Evolutionary conservation across 2,113 vertebrate genomes (phyloP).

Genomic region (Dasyurus viverrinus): DNA sequence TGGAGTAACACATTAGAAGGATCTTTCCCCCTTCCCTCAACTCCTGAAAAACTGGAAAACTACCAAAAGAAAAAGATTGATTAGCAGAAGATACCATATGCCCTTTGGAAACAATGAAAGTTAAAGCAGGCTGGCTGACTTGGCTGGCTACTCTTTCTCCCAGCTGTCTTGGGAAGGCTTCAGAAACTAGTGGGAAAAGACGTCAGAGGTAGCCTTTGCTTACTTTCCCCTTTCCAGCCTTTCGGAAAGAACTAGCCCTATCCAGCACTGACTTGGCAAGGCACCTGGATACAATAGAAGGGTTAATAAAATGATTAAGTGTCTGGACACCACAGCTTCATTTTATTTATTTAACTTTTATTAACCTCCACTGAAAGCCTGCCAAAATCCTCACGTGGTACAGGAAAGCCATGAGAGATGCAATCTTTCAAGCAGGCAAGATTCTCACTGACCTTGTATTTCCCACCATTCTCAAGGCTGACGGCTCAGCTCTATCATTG

Average conservation of each 20-base stretch:
- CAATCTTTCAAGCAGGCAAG: not conserved
- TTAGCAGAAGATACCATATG: not conserved
- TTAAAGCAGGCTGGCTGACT: not conserved
- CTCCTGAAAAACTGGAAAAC: not conserved
- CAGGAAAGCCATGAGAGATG: not conserved
- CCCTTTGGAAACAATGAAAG: not conserved
- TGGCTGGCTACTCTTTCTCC: not conserved
- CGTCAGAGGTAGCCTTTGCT: not conserved
- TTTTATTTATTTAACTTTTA: slow-evolving; percentile 45
- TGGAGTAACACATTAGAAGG: not conserved
- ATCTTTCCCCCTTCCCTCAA: not conserved
- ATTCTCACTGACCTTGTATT: not conserved
- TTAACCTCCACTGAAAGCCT: slow-evolving; percentile 18
- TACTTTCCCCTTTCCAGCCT: not conserved
- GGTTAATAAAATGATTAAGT: slow-evolving; percentile 18
- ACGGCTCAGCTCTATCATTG: not conserved
- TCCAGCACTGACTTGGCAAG: slow-evolving; percentile 36
- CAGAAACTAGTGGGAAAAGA: not conserved
- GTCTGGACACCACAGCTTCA: not conserved
- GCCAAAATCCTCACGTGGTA: not conserved
- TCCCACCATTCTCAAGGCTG: not conserved
- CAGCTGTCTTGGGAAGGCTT: not conserved
- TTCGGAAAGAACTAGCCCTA: not conserved
- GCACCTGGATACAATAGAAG: slow-evolving; percentile 31
- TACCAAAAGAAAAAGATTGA: not conserved